A percentile compares a stretch with the other conserved stretches of the same genome.
Evolutionary conservation across 2,888 invertebrate genomes (phyloP).

Genomic region (Ornithoptera priamus): DNA sequence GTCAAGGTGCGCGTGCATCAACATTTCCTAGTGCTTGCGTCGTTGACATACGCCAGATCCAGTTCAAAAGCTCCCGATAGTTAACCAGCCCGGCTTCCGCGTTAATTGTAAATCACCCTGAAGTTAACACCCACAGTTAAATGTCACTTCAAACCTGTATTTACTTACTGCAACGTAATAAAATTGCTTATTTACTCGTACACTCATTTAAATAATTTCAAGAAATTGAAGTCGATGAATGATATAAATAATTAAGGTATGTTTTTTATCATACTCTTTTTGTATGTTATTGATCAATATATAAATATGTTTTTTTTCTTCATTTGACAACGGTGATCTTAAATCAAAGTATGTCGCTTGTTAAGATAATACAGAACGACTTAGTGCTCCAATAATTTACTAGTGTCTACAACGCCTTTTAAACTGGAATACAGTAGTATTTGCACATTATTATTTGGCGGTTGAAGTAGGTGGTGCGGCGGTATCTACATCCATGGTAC

Average conservation of each 20-base stretch:
- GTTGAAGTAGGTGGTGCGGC: too few species aligned
- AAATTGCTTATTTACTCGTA: neutral
- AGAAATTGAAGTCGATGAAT: constrained; percentile 8
- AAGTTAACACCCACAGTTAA: constrained; percentile 21
- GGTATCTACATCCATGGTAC: too few species aligned
- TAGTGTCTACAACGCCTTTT: too few species aligned
- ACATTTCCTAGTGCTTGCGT: constrained; percentile 25
- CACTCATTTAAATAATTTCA: constrained; percentile 9
- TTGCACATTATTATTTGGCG: too few species aligned
- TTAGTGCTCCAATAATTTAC: too few species aligned
- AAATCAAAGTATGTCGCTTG: too few species aligned
- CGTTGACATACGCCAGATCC: constrained; percentile 30
- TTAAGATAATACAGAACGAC: too few species aligned
- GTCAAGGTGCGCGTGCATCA: constrained; percentile 61
- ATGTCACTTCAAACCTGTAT: constrained; percentile 24
- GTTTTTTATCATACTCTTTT: neutral
- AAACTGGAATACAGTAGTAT: too few species aligned
- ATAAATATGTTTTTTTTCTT: neutral
- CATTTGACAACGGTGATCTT: too few species aligned
- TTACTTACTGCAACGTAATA: constrained; percentile 1
- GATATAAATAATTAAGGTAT: neutral
- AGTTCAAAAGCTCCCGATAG: constrained; percentile 35
- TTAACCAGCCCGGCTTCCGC: constrained; percentile 31
- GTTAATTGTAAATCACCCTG: constrained; percentile 28
- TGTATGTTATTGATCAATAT: neutral